Evolutionary conservation across 1,140 invertebrate genomes (phyloP).

Genomic region (Drosophila trapezifrons): DNA sequence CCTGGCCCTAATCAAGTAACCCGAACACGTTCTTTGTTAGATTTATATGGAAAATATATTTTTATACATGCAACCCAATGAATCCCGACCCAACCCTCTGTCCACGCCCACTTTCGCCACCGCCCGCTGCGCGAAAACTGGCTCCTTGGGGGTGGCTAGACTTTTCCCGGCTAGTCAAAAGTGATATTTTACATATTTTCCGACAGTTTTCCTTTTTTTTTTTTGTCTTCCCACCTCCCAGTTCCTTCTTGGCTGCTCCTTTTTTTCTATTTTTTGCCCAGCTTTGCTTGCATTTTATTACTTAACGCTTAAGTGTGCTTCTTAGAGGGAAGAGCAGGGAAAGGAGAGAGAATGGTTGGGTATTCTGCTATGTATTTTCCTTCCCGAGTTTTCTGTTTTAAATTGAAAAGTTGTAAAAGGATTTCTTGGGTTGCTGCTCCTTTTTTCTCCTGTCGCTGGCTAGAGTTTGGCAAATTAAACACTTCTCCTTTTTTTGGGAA

Average conservation of each 20-base stretch:
- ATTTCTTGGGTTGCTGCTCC: constrained; percentile 41
- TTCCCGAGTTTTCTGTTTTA: constrained; percentile 51
- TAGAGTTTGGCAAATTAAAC: constrained; percentile 48
- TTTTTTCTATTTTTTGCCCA: constrained; percentile 64
- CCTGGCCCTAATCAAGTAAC: constrained; percentile 77
- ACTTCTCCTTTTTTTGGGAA: constrained; percentile 41
- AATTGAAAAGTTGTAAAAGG: constrained; percentile 78
- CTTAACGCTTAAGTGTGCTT: constrained; percentile 78
- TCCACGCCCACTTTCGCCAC: constrained; percentile 8
- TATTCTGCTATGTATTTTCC: constrained; percentile 33
- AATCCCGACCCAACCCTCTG: constrained; percentile 26
- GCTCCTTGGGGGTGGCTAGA: constrained; percentile 64
- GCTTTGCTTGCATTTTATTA: constrained; percentile 80
- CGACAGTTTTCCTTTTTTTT: constrained; percentile 30
- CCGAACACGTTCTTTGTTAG: constrained; percentile 81
- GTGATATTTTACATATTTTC: constrained; percentile 81
- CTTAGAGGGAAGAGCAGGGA: constrained; percentile 16
- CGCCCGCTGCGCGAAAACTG: constrained; percentile 54
- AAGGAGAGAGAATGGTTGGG: constrained; percentile 4
- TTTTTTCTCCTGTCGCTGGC: background rate
- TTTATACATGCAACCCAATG: constrained; percentile 71
- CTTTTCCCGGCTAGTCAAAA: constrained; percentile 61
- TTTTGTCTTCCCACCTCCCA: constrained; percentile 25
- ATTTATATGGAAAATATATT: constrained; percentile 83
- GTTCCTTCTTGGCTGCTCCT: constrained; percentile 37